Percentiles rank a stretch among this genome's conserved stretches.
Evolutionary conservation across 2,888 invertebrate genomes (phyloP).

Genomic region (Cylindroiulus punctatus): DNA sequence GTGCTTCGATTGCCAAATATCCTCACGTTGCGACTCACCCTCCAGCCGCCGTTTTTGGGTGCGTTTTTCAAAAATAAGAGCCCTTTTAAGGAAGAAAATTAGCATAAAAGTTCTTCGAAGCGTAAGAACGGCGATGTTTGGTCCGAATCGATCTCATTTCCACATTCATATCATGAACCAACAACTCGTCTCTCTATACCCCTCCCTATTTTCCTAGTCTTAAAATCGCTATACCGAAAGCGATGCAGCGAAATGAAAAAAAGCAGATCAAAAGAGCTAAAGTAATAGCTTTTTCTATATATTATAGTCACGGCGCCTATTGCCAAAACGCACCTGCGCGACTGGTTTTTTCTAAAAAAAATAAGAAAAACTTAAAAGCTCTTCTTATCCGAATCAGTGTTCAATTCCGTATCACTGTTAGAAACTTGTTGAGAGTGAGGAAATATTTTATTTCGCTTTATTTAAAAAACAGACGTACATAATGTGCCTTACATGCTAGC

Average conservation of each 20-base stretch:
- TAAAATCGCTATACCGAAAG: conserved; percentile 17
- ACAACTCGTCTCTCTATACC: neutral
- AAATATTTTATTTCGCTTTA: too few relatives aligned
- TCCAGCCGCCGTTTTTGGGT: neutral
- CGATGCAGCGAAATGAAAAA: conserved; percentile 19
- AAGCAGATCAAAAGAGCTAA: neutral
- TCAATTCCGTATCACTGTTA: neutral
- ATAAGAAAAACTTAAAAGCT: neutral
- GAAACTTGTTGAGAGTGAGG: neutral
- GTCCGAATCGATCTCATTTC: conserved; percentile 37
- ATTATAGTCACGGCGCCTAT: neutral
- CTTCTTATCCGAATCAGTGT: neutral
- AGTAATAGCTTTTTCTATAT: neutral
- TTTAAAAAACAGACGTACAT: too few relatives aligned
- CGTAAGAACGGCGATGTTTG: conserved; percentile 33
- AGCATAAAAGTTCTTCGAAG: conserved; percentile 35
- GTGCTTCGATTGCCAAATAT: conserved; percentile 7
- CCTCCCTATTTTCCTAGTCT: neutral
- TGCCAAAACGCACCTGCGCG: neutral
- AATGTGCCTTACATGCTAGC: too few relatives aligned
- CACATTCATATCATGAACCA: conserved; percentile 35
- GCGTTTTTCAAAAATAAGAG: conserved; percentile 18
- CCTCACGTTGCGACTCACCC: neutral
- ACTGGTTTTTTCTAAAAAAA: neutral
- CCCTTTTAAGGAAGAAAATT: conserved; percentile 39